Percentiles rank a stretch among this genome's conserved stretches.
Conservation (phyloP, 1,140 invertebrate genomes). For the Apis mellifera region DNA sequence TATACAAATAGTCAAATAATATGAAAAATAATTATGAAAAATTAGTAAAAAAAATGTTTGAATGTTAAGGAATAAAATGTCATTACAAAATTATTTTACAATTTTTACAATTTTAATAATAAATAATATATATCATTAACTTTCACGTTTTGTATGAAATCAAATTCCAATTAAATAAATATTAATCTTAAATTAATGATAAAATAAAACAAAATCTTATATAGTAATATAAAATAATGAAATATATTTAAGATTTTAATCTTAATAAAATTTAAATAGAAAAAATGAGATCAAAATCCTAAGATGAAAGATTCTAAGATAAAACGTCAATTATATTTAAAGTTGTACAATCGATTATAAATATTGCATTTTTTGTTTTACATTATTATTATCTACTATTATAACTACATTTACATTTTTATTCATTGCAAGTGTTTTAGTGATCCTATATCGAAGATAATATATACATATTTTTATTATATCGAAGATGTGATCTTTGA, state of each 20-base stretch:
- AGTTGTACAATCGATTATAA: not conserved
- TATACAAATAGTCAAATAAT: no score
- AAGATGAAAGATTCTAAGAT: not conserved
- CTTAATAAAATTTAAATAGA: not conserved
- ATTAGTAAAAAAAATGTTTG: no score
- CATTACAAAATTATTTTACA: not conserved
- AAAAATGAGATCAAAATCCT: not conserved
- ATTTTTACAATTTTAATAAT: not conserved
- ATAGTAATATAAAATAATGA: no score
- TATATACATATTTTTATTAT: not conserved
- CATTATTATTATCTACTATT: not conserved
- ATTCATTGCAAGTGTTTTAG: not conserved
- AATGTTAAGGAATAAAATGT: no score
- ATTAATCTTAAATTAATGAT: no score
- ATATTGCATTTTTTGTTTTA: not conserved
- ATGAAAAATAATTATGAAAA: no score
- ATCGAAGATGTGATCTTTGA: slow-evolving; percentile 59
- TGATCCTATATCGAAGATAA: not conserved
- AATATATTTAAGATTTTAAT: no score
- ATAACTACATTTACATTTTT: not conserved
- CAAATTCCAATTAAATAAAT: not conserved
- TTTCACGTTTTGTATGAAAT: not conserved
- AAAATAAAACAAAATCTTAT: no score
- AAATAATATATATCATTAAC: not conserved
- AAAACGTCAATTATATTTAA: not conserved